These are phyloP conservation scores for Rhinichthys klamathensis DNA, from an alignment of 2,113 vertebrate species.

Conservation along the genomic window DNA sequence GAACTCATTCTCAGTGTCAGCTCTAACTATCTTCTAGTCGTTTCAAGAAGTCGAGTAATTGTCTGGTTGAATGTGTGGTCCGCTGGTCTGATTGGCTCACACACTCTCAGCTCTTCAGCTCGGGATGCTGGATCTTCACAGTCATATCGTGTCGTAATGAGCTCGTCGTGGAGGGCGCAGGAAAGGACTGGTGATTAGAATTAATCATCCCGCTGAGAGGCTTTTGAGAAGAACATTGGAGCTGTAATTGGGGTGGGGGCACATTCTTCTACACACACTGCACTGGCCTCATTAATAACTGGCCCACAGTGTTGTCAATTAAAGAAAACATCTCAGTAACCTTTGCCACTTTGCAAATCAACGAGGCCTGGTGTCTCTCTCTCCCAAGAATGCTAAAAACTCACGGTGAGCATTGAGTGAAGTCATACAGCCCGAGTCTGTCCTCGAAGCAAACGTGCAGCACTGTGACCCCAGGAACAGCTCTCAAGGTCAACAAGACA, in stretches of 20 bases:
- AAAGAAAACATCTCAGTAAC: conserved; percentile 56
- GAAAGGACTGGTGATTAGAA: conserved; percentile 55
- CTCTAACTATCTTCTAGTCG: background rate
- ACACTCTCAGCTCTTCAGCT: background rate
- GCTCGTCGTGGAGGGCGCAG: conserved; percentile 49
- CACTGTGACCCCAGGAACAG: background rate
- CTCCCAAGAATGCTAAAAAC: conserved; percentile 27
- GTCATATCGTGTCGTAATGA: conserved; percentile 50
- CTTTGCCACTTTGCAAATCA: conserved; percentile 42
- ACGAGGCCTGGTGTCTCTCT: conserved; percentile 55
- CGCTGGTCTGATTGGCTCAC: conserved; percentile 10
- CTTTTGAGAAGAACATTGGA: conserved; percentile 52
- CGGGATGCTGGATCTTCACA: conserved; percentile 2
- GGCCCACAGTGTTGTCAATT: conserved; percentile 53
- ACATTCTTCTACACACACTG: background rate
- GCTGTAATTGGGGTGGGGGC: conserved; percentile 41
- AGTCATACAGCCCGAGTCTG: background rate
- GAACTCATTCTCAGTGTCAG: background rate
- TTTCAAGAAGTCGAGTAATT: conserved; percentile 29
- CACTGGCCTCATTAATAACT: conserved; percentile 62
- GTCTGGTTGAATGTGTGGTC: conserved; percentile 35
- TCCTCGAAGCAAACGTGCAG: background rate
- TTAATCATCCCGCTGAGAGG: conserved; percentile 59
- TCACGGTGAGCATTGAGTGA: background rate
- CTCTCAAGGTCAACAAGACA: background rate